Conservation (phyloP, 2,888 invertebrate species). For the Sycophila texana region DNA sequence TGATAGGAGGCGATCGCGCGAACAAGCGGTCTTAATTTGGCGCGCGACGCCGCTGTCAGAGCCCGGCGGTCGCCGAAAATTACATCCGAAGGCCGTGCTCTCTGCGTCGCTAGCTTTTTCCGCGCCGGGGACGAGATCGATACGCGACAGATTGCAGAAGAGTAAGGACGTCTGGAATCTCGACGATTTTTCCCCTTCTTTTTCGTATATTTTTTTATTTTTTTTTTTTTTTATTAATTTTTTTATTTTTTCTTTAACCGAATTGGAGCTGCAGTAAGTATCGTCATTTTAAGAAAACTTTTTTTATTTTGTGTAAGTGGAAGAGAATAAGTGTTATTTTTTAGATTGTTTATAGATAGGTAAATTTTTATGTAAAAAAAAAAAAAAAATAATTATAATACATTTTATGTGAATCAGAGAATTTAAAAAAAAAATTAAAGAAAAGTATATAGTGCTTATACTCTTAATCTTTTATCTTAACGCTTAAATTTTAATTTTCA, state of each 20-base stretch:
- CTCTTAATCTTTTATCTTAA: no score
- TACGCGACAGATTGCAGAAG: slow-evolving; percentile 7
- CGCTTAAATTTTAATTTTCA: neutral
- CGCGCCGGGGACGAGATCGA: neutral
- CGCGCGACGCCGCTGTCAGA: slow-evolving; percentile 44
- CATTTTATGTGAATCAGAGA: neutral
- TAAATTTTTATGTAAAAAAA: no score
- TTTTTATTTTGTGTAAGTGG: neutral
- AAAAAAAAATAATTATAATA: neutral
- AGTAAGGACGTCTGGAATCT: no score
- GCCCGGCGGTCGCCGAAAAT: slow-evolving; percentile 65
- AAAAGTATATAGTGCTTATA: no score
- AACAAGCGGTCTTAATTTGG: slow-evolving; percentile 72
- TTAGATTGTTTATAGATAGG: no score
- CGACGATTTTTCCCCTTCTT: no score
- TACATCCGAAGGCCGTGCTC: slow-evolving; percentile 61
- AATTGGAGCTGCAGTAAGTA: neutral
- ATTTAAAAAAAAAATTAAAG: no score
- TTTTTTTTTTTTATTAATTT: no score
- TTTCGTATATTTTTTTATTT: no score
- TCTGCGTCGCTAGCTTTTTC: neutral
- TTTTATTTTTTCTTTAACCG: no score
- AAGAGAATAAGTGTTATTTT: no score
- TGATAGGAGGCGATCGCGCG: slow-evolving; percentile 57
- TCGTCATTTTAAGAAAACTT: neutral